Evolutionary conservation across 92 coral and sea anemone genomes (phyloP).

Genomic region (Phenganax subtilis): DNA sequence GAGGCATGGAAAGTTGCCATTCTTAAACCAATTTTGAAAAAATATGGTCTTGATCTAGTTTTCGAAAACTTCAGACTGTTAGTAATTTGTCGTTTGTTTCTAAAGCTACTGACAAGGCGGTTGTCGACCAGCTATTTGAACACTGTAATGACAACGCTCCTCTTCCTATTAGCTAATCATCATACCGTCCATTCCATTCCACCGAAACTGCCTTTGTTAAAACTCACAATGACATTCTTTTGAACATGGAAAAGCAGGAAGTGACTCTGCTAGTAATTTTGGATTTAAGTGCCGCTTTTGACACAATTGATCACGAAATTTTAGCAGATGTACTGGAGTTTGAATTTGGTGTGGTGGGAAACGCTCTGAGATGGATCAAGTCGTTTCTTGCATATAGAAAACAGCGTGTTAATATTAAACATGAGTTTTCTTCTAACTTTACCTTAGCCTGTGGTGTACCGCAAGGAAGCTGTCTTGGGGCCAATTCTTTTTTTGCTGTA

Average conservation of each 20-base stretch:
- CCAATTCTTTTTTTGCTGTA: not conserved
- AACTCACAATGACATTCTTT: not conserved
- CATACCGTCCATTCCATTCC: not conserved
- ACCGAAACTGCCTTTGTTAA: not conserved
- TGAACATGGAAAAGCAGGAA: not conserved
- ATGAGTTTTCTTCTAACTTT: not conserved
- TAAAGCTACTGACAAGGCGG: no score
- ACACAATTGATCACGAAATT: no score
- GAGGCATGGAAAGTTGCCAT: conserved; percentile 41
- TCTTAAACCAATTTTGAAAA: conserved; percentile 7
- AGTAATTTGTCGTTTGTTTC: conserved; percentile 28
- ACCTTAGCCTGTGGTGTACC: not conserved
- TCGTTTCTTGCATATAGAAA: not conserved
- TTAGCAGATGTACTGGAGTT: no score
- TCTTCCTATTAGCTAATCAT: conserved; percentile 29
- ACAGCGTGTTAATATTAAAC: not conserved
- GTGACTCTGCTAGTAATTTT: not conserved
- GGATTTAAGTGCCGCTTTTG: no score
- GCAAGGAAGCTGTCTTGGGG: conserved; percentile 1
- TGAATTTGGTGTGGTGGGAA: not conserved
- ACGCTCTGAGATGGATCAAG: not conserved
- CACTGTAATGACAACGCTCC: conserved; percentile 39
- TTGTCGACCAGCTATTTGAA: not conserved
- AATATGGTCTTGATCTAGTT: not conserved
- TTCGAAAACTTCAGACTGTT: conserved; percentile 36